Evolutionary conservation across 2,113 vertebrate species (phyloP).

Genomic region (Sinocyclocheilus anophthalmus): DNA sequence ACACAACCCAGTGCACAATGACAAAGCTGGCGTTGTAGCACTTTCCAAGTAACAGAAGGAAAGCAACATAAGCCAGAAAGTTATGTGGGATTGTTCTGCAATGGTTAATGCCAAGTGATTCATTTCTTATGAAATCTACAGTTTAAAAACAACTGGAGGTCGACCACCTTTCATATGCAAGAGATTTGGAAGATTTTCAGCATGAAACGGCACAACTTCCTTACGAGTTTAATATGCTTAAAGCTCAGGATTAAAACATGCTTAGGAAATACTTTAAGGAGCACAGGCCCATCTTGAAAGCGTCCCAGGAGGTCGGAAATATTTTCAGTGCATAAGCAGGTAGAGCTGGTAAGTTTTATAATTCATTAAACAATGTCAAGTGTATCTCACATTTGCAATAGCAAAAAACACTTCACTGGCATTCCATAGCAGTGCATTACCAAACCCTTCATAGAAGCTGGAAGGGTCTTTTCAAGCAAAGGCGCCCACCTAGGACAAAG

Average conservation of each 20-base stretch:
- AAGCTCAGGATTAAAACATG: neutral
- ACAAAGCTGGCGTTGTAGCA: slow-evolving; percentile 7
- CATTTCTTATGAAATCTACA: neutral
- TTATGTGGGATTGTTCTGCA: neutral
- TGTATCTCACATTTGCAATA: slow-evolving; percentile 53
- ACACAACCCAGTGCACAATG: slow-evolving; percentile 28
- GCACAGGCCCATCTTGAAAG: slow-evolving; percentile 35
- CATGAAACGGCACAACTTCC: neutral
- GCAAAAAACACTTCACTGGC: slow-evolving; percentile 16
- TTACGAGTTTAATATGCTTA: slow-evolving; percentile 7
- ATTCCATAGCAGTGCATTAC: slow-evolving; percentile 1
- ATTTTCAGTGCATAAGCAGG: slow-evolving; percentile 51
- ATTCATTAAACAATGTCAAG: slow-evolving; percentile 59
- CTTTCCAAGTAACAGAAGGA: neutral
- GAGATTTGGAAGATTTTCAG: neutral
- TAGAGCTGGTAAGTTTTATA: slow-evolving; percentile 55
- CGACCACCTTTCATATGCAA: neutral
- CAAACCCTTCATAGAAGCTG: slow-evolving; percentile 1
- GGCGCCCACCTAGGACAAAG: slow-evolving; percentile 4
- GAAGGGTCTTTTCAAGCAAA: slow-evolving; percentile 7
- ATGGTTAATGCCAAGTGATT: neutral
- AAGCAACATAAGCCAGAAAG: neutral
- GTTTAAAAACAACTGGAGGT: neutral
- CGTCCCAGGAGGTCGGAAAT: slow-evolving; percentile 59
- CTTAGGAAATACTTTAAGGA: slow-evolving; percentile 12